Evolutionary conservation across 2,797 vertebrate genomes (phyloP), one percentile per base, ranked within the genome.

Genomic region (Discoglossus pictus): DNA sequence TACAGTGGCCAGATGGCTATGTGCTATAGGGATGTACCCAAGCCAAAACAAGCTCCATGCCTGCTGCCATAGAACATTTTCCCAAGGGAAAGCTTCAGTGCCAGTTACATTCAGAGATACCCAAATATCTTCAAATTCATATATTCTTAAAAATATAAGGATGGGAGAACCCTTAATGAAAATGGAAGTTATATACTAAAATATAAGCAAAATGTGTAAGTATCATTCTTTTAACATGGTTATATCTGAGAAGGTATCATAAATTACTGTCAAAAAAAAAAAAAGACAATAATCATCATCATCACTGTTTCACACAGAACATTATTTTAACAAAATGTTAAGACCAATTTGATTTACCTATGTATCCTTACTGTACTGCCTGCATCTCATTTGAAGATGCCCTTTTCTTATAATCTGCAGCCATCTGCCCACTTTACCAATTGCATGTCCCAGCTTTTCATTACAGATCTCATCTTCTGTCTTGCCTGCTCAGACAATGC

Each of bases 11-110:
- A 70, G 67, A 70, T 70, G 67, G 67, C 44, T 70, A 23, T 42
- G 52, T 31, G 35, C 42, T 62, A 50, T 27, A 16, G 60, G 43
- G 67, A 51, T 51, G 56, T 70, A 63, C 51, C 67, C 67, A 70
- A 70, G 67, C 67, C 67, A 70, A 70, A 70, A 59, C 39, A 55
- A 54, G 42, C 39, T 60, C 62, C 55, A 62, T 69, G 67, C 35
- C 52, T 63, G 59, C 51, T 56, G 38, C 20, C 11, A 42, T 63
- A 56, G 67, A 20, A 39, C 36, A 63, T 56, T 70, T 69, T 70
- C 67, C 67, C 67, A 63, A 63, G 67, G 67, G 67, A 70, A 67
- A 50, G 16, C 23, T 20, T 10, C 25, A 27, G 35, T 63, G 27
- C 20, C 35, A 68, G 21, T 27, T 25, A 46, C 59, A 31, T 43